Conservation (phyloP, 2,113 vertebrate genomes). For the Rhynchomys soricoides region DNA sequence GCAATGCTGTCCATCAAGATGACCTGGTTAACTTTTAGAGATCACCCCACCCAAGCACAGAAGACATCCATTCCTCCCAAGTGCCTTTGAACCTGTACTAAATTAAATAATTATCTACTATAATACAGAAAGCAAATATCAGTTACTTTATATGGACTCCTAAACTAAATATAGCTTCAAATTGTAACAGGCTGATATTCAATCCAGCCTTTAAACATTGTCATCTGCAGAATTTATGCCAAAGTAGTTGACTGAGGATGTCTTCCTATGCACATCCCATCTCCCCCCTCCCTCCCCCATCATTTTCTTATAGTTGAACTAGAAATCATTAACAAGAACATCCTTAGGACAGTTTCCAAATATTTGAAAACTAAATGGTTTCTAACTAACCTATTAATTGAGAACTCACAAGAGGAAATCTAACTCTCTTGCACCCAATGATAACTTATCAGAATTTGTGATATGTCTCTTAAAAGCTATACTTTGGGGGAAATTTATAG, state of each 20-base stretch:
- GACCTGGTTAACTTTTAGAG: neutral
- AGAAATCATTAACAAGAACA: neutral
- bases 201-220: neutral
- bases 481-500: neutral
- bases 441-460: neutral
- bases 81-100: neutral
- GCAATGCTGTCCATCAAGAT: too few relatives aligned
- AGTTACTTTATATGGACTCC: neutral
- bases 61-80: neutral
- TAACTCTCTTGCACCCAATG: neutral
- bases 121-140: constrained; percentile 7
- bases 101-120: constrained; percentile 3
- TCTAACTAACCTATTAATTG: neutral
- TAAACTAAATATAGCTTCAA: neutral
- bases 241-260: neutral
- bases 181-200: neutral
- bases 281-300: too few relatives aligned
- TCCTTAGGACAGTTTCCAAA: neutral
- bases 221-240: neutral
- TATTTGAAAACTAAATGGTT: constrained; percentile 11
- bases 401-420: neutral
- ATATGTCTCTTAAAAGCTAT: neutral
- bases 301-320: neutral
- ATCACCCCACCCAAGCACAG: neutral
- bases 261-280: neutral